Conservation (phyloP, 2,797 vertebrate genomes). For the Scolopax rusticola region DNA sequence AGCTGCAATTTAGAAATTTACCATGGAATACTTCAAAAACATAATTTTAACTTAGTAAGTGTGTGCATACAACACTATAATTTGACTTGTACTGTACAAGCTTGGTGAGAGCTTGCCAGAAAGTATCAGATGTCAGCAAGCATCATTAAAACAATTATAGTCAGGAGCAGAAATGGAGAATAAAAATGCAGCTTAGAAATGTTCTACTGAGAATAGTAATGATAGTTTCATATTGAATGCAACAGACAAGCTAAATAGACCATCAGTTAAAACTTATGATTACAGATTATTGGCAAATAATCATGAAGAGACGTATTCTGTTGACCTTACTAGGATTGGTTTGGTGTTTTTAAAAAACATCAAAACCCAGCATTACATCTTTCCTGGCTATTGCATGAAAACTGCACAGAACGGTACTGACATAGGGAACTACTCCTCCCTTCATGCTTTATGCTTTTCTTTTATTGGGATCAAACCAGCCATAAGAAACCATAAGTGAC, state of each 20-base stretch:
- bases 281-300: not conserved
- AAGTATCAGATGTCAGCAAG: slow-evolving; percentile 61
- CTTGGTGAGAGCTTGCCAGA: slow-evolving; percentile 7
- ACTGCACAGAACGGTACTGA: not conserved
- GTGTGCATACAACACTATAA: slow-evolving; percentile 1
- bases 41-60: slow-evolving; percentile 2
- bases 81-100: not conserved
- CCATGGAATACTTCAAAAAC: not conserved
- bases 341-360: not conserved
- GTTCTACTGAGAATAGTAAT: slow-evolving; percentile 5
- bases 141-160: slow-evolving; percentile 39
- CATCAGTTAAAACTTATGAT: not conserved
- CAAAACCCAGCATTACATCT: not conserved
- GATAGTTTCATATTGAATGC: not conserved
- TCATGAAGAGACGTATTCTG: not conserved
- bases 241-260: not conserved
- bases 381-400: not conserved
- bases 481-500: not conserved
- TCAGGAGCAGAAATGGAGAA: slow-evolving; percentile 8
- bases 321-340: not conserved
- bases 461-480: not conserved
- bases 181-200: not conserved
- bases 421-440: not conserved
- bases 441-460: not conserved
- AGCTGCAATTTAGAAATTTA: slow-evolving; percentile 35